Conservation (phyloP, 30 jellyfish, hydroid and myxozoan genomes). For the Pelagia noctiluca region DNA sequence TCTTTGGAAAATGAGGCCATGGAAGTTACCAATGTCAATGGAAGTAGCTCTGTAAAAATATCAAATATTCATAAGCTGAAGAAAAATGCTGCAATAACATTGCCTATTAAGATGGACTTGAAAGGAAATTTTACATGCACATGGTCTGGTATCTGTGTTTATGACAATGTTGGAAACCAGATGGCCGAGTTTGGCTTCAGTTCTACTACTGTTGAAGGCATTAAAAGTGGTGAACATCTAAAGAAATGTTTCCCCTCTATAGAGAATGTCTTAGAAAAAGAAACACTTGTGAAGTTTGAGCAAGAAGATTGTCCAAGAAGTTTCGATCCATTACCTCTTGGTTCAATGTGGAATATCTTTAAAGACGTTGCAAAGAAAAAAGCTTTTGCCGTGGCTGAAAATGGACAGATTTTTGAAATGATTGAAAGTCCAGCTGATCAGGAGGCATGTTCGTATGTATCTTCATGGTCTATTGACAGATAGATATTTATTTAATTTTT, state of each 20-base stretch:
- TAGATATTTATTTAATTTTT: background rate
- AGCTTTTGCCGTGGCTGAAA: conserved; percentile 9
- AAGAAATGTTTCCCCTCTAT: too few species aligned
- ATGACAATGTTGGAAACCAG: background rate
- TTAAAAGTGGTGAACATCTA: too few species aligned
- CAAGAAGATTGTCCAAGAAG: conserved; percentile 42
- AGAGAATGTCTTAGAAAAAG: too few species aligned
- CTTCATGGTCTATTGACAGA: conserved; percentile 7
- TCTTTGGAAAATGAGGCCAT: background rate
- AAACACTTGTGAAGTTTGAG: conserved; percentile 11
- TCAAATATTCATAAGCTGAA: too few species aligned
- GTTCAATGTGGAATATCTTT: background rate
- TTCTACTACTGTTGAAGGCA: too few species aligned
- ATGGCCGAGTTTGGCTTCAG: background rate
- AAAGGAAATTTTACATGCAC: conserved; percentile 7
- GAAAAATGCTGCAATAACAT: too few species aligned
- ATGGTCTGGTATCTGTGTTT: conserved; percentile 29
- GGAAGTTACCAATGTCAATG: too few species aligned
- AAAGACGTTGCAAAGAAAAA: background rate
- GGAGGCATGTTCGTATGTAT: background rate
- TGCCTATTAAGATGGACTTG: background rate
- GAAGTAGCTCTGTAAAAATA: too few species aligned
- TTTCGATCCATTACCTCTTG: conserved; percentile 1
- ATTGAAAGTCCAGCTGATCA: background rate
- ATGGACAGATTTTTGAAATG: conserved; percentile 7